These are phyloP conservation scores for Cephalotes varians DNA, from an alignment of 2,888 invertebrate genomes.

Conservation along the genomic window DNA sequence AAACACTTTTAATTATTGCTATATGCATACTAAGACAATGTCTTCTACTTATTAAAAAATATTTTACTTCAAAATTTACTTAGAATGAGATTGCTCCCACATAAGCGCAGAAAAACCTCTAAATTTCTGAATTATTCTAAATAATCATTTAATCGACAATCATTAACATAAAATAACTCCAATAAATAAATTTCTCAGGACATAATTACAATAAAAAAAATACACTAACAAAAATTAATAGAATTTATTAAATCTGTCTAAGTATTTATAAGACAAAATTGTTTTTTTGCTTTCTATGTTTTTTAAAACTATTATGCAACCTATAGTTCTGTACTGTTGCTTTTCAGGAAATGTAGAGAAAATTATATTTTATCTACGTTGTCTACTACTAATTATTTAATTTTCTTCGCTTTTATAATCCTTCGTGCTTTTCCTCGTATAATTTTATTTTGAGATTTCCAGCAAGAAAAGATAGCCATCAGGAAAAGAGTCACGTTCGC, in stretches of 20 bases:
- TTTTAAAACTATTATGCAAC: conserved; percentile 15
- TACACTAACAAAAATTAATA: not conserved
- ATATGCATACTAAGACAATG: not conserved
- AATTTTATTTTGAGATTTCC: conserved; percentile 10
- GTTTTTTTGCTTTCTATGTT: not conserved
- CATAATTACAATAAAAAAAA: not conserved
- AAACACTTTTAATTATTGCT: not conserved
- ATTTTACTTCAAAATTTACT: not conserved
- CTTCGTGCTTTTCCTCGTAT: not conserved
- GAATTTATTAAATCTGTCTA: not conserved
- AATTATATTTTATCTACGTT: not conserved
- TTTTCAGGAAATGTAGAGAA: not conserved
- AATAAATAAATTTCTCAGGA: not conserved
- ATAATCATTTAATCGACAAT: conserved; percentile 6
- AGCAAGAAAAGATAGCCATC: not conserved
- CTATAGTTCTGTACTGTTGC: not conserved
- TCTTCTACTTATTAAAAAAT: not conserved
- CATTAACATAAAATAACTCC: not conserved
- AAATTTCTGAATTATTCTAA: not conserved
- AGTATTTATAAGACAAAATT: not conserved
- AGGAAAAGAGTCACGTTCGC: conserved; percentile 30
- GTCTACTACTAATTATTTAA: conserved; percentile 5
- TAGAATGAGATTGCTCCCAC: not conserved
- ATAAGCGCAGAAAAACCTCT: not conserved
- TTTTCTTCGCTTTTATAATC: not conserved